Conservation (phyloP, 2,797 vertebrate genomes). For the Hippocampus kuda region DNA sequence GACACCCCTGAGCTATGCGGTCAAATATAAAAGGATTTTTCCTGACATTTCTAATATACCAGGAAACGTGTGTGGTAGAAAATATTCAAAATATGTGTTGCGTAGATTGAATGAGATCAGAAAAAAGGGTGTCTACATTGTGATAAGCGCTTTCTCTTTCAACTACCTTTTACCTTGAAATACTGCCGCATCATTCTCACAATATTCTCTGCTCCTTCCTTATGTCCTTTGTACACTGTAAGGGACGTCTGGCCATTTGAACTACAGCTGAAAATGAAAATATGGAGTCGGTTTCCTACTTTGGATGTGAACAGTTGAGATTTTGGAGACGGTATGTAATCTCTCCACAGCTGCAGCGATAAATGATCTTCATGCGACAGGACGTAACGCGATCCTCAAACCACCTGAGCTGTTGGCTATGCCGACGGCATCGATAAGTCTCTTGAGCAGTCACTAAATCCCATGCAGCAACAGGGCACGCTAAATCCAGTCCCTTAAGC, state of each 20-base stretch:
- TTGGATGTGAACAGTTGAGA: background rate
- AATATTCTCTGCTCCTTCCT: background rate
- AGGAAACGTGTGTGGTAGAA: background rate
- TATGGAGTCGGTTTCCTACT: background rate
- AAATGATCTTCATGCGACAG: background rate
- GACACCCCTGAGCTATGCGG: slow-evolving; percentile 7
- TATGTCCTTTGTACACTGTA: background rate
- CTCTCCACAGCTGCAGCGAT: background rate
- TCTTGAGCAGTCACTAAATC: background rate
- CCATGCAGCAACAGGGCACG: background rate
- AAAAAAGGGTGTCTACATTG: too few species aligned
- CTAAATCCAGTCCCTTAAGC: slow-evolving; percentile 17
- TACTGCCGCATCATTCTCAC: background rate
- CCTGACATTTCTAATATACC: background rate
- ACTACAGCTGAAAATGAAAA: background rate
- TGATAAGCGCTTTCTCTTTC: too few species aligned
- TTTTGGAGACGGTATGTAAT: background rate
- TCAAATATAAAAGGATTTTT: background rate
- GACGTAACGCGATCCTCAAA: background rate
- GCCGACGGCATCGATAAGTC: background rate
- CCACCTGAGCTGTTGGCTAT: background rate
- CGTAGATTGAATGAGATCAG: background rate
- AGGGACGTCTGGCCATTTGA: background rate
- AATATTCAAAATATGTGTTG: background rate
- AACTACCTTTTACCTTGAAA: too few species aligned